Conservation (phyloP, 1,140 invertebrate genomes). For the Gerris buenoi region DNA sequence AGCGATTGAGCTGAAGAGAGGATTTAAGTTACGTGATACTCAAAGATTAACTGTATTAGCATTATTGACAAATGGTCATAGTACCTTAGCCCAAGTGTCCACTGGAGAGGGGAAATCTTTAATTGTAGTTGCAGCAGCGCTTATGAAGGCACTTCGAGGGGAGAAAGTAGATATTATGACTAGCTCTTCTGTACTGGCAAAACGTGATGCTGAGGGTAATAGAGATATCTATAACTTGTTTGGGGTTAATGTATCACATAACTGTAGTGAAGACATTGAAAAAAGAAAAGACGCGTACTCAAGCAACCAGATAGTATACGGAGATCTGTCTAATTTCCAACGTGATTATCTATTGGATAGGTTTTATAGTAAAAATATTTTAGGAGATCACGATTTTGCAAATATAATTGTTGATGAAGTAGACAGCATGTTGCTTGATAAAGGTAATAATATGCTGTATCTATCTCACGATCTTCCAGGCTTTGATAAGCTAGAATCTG, state of each 20-base stretch:
- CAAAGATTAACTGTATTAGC: not conserved
- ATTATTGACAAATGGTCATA: not conserved
- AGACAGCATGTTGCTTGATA: constrained; percentile 30
- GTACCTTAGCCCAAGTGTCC: constrained; percentile 4
- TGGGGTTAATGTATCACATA: constrained; percentile 19
- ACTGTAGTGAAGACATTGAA: not conserved
- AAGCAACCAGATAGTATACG: not conserved
- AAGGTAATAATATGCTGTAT: constrained; percentile 27
- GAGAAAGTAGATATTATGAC: not conserved
- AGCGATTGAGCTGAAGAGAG: not conserved
- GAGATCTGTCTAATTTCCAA: not conserved
- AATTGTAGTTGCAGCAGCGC: not conserved
- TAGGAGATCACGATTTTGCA: constrained; percentile 21
- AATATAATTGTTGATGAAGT: constrained; percentile 29
- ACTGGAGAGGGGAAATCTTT: constrained; percentile 9
- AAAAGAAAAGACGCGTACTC: not conserved
- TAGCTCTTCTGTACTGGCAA: not conserved
- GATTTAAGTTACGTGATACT: not conserved
- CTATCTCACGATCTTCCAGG: constrained; percentile 26
- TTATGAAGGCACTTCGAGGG: not conserved
- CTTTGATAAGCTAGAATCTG: constrained; percentile 26
- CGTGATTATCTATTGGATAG: not conserved
- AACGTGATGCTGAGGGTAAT: constrained; percentile 2
- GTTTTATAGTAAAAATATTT: constrained; percentile 20
- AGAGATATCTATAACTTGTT: constrained; percentile 23